These are phyloP conservation scores for Ischnura elegans DNA, from an alignment of 2,888 invertebrate genomes.

Conservation along the genomic window DNA sequence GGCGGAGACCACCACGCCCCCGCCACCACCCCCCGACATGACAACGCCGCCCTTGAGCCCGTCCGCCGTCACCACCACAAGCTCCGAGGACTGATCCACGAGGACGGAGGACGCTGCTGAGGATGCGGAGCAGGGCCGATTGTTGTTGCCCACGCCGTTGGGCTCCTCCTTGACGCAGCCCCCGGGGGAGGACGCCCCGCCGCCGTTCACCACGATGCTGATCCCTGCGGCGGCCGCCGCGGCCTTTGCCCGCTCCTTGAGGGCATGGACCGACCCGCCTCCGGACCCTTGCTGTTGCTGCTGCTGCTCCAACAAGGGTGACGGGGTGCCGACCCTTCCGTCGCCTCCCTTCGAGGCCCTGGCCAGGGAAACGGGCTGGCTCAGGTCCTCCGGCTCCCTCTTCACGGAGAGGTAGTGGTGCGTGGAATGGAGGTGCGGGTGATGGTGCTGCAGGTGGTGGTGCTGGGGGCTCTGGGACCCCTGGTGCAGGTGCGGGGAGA, in stretches of 20 bases:
- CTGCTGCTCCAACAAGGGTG: conserved; percentile 77
- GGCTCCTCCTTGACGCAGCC: conserved; percentile 66
- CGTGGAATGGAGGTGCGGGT: conserved; percentile 75
- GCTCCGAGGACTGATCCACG: conserved; percentile 79
- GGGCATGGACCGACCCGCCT: conserved; percentile 76
- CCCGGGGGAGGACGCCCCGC: conserved; percentile 25
- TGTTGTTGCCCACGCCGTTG: conserved; percentile 79
- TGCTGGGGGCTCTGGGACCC: conserved; percentile 69
- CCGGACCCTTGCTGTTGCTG: conserved; percentile 75
- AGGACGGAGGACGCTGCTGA: conserved; percentile 83
- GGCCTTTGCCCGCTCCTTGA: conserved; percentile 79
- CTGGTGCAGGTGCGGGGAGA: conserved; percentile 77
- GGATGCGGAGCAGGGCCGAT: conserved; percentile 84
- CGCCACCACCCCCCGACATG: conserved; percentile 46
- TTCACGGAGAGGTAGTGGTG: conserved; percentile 80
- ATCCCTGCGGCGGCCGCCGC: conserved; percentile 68
- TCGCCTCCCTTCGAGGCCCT: conserved; percentile 22
- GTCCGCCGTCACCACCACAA: conserved; percentile 77
- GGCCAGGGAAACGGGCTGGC: conserved; percentile 77
- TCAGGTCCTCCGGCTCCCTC: conserved; percentile 90
- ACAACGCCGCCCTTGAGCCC: conserved; percentile 73
- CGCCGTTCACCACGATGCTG: conserved; percentile 67
- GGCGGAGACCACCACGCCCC: conserved; percentile 63
- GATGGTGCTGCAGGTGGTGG: conserved; percentile 69
- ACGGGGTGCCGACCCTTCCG: conserved; percentile 31